Evolutionary conservation across 2,113 vertebrate species (phyloP).

Genomic region (Sinocyclocheilus maitianheensis): DNA sequence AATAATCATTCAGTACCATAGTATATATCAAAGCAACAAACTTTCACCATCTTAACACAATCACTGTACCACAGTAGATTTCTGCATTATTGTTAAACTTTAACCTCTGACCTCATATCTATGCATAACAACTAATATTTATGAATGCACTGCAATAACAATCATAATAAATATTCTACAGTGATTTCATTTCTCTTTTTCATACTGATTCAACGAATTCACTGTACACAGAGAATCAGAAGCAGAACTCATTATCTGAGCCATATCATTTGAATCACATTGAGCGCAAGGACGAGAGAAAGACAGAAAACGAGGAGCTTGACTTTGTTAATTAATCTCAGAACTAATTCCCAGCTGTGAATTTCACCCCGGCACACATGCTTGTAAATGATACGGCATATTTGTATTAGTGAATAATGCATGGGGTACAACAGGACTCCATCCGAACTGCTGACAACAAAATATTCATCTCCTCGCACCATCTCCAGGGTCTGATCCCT

Average conservation of each 20-base stretch:
- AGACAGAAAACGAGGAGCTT: slow-evolving; percentile 29
- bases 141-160: background rate
- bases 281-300: slow-evolving; percentile 34
- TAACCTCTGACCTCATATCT: background rate
- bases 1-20: background rate
- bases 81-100: too few species aligned
- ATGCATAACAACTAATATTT: background rate
- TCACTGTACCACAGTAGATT: too few species aligned
- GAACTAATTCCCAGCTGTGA: slow-evolving; percentile 54
- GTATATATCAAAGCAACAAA: background rate
- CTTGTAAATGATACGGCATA: slow-evolving; percentile 60
- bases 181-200: background rate
- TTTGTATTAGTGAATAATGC: slow-evolving; percentile 65
- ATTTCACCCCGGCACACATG: slow-evolving; percentile 55
- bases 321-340: slow-evolving; percentile 57
- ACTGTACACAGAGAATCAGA: background rate
- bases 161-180: background rate
- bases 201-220: background rate
- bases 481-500: slow-evolving; percentile 51
- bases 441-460: slow-evolving; percentile 60
- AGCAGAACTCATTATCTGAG: slow-evolving; percentile 42
- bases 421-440: slow-evolving; percentile 56
- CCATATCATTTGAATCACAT: slow-evolving; percentile 23
- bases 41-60: too few species aligned
- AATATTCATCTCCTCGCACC: slow-evolving; percentile 52